phyloP scores from a whole-genome alignment of 2,888 invertebrate species.

The Aspidiotus rigidus region DNA sequence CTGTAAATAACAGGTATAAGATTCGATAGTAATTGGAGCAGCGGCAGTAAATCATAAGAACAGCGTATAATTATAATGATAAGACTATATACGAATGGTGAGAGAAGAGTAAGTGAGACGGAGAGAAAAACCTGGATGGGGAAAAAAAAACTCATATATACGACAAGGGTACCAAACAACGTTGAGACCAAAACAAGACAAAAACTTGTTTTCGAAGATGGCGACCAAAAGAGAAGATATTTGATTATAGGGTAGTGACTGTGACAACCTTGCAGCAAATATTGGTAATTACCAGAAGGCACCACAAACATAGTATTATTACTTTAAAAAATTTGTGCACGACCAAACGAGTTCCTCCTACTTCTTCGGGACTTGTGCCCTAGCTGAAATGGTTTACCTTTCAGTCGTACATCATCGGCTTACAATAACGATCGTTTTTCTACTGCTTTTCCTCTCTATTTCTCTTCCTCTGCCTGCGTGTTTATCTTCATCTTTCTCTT shows the following conservation, averaged over 20 bases:
- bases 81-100: conserved; percentile 21
- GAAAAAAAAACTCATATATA: conserved; percentile 3
- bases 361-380: conserved; percentile 3
- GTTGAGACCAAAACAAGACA: conserved; percentile 17
- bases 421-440: conserved; percentile 1
- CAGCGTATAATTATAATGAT: conserved; percentile 30
- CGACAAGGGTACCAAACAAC: conserved; percentile 22
- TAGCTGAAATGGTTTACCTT: conserved; percentile 2
- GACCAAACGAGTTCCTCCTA: conserved; percentile 26
- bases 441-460: background rate
- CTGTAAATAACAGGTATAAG: conserved; percentile 28
- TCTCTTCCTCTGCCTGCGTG: background rate
- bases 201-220: conserved; percentile 27
- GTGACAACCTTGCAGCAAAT: conserved; percentile 29
- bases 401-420: conserved; percentile 4
- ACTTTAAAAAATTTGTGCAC: conserved; percentile 26
- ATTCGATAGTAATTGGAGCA: conserved; percentile 30
- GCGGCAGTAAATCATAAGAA: conserved; percentile 28
- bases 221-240: conserved; percentile 29
- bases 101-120: background rate
- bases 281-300: conserved; percentile 30
- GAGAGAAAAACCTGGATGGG: background rate
- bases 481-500: background rate
- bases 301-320: conserved; percentile 28
- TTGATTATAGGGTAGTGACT: conserved; percentile 30